Base-by-base conservation (phyloP, 2,888 invertebrate genomes). In the Tachystola acroxantha region DNA sequence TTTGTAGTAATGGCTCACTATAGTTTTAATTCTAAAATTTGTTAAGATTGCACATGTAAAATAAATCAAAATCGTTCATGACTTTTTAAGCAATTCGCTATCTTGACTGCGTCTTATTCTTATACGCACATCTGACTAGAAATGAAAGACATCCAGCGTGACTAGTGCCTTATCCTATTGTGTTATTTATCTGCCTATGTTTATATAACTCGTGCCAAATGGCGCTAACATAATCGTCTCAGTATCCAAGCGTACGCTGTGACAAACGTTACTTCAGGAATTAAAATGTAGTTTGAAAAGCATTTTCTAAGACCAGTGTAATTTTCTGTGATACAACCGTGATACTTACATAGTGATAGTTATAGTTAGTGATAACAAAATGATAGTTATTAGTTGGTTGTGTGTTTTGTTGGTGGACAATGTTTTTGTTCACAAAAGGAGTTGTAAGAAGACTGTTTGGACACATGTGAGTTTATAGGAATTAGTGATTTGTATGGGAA, bases 311-410 rank as follows among this genome's bases (percentile, higher is more conserved):
- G 38, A 36, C 38, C 6, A 30, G 31, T 26, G 40, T 32, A 41
- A 60, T 55, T 50, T 39, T 51, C 75, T 78, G 80, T 80, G 79
- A 79, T 79, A 76, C 32, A 48, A 42, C 45, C 60, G 70, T 79
- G 74, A 72, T 74, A n/a, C n/a, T n/a, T n/a, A n/a, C n/a, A n/a
- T n/a, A n/a, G n/a, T n/a, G n/a, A 72, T 52, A 19, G 13, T 3
- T 9, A n/a, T 34, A 34, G 28, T 32, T 28, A 34, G 26, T 29
- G n/a, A 10, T 41, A 44, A 51, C 37, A 71, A 53, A 56, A 82
- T 84, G 84, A 84, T 85, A 66, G 72, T 84, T 13, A 37, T 77
- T 42, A 70, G 71, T 53, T 84, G 84, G 84, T 36, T 81, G 34
- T 44, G 63, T 31, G 62, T 64, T 10, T 51, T 73, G 40, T 40